These are phyloP conservation scores for Operophtera brumata DNA, from an alignment of 2,888 invertebrate genomes.

Conservation along the genomic window DNA sequence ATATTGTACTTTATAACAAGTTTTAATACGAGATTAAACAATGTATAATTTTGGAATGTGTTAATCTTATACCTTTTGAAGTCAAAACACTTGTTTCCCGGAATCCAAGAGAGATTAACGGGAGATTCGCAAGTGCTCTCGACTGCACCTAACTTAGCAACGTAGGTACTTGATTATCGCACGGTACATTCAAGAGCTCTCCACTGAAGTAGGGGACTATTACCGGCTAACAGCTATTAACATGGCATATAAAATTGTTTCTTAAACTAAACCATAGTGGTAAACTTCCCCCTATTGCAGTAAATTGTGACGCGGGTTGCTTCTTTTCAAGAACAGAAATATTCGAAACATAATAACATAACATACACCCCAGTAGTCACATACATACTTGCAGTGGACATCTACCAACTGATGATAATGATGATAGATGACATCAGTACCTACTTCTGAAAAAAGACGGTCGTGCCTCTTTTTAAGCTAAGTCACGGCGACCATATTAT, in stretches of 20 bases:
- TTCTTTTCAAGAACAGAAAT: no score
- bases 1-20: no score
- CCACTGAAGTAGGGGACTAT: conserved; percentile 37
- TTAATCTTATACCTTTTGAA: neutral
- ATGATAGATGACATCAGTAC: neutral
- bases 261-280: neutral
- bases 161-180: conserved; percentile 47
- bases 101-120: conserved; percentile 50
- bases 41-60: no score
- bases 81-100: conserved; percentile 11
- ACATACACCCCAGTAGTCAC: no score
- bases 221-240: conserved; percentile 19
- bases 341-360: no score
- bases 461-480: no score
- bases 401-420: neutral
- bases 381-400: no score
- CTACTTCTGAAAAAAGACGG: neutral
- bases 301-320: no score
- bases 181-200: conserved; percentile 52
- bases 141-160: conserved; percentile 46
- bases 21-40: no score
- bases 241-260: neutral
- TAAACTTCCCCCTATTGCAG: no score
- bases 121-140: conserved; percentile 58
- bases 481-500: no score